Evolutionary conservation across 2,888 invertebrate genomes (phyloP).

Genomic region (Lampropteryx suffumata): DNA sequence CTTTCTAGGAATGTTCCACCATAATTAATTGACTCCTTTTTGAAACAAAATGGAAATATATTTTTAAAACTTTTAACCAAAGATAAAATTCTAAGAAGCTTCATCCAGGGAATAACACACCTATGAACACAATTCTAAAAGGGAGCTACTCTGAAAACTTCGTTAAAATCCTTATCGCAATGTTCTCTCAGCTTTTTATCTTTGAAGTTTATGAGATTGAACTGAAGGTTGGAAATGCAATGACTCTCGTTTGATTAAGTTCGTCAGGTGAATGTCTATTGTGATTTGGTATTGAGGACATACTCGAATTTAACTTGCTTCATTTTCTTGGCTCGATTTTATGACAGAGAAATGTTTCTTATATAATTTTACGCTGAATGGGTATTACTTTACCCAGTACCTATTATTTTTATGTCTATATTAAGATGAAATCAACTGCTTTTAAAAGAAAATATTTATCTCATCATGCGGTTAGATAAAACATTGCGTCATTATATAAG

Average conservation of each 20-base stretch:
- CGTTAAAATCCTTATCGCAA: conserved; percentile 21
- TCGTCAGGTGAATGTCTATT: conserved; percentile 2
- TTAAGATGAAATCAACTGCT: no score
- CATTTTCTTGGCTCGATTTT: conserved; percentile 3
- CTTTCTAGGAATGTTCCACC: no score
- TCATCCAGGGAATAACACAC: neutral
- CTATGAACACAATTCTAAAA: conserved; percentile 5
- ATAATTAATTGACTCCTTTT: no score
- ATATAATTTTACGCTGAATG: no score
- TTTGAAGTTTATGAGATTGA: conserved; percentile 18
- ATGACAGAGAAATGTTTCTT: no score
- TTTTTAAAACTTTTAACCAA: no score
- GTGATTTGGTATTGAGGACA: neutral
- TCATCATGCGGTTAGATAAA: no score
- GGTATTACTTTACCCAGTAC: no score
- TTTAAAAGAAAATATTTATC: no score
- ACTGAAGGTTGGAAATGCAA: conserved; percentile 18
- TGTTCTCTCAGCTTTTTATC: conserved; percentile 10
- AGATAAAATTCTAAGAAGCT: neutral
- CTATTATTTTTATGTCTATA: no score
- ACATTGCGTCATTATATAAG: no score
- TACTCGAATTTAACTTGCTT: neutral
- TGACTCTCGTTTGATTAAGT: conserved; percentile 14
- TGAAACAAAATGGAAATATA: no score
- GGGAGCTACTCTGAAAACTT: conserved; percentile 21